Evolutionary conservation across 2,888 invertebrate species (phyloP), one percentile per base, ranked within the genome.

Genomic region (Hydroisotoma schaefferi): DNA sequence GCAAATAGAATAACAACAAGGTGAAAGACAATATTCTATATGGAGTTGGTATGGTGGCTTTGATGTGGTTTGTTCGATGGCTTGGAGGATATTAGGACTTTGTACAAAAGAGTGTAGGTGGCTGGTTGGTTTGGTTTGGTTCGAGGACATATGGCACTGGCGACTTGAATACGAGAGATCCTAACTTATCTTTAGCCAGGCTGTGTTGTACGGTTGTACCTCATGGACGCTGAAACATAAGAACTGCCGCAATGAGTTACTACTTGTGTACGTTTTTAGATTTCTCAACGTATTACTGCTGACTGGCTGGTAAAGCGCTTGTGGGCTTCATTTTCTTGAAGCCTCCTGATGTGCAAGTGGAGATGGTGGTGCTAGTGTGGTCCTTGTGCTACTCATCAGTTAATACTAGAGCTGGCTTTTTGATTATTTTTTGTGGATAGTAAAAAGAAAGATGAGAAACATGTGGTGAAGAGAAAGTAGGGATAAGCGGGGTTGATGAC

Each of bases 401-500:
- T n/a, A n/a, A n/a, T n/a, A n/a, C n/a, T n/a, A n/a, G n/a, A n/a
- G n/a, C n/a, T n/a, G n/a, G n/a, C n/a, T n/a, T n/a, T n/a, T n/a
- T n/a, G n/a, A n/a, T n/a, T n/a, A n/a, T n/a, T n/a, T n/a, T n/a
- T n/a, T n/a, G n/a, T n/a, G n/a, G n/a, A n/a, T n/a, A n/a, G n/a
- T n/a, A 33, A 33, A 33, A 15, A 33, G 33, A 33, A 15, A 33
- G 8, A 33, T 15, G 8, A 15, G 15, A 15, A 15, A 15, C 8
- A 33, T 33, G 43, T 10, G 43, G 18, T 18, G 18, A 25, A 47
- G 6, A 25, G 49, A 22, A 20, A 25, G 46, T 46, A 15, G 10
- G 20, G 25, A 8, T 49, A 18, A 6, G 8, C 20, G 18, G 43
- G 43, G 46, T 23, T 8, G 60, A 63, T 59, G 57, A 57, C 57